Conservation (phyloP, 2,888 invertebrate genomes). For the Drosophila picticornis region DNA sequence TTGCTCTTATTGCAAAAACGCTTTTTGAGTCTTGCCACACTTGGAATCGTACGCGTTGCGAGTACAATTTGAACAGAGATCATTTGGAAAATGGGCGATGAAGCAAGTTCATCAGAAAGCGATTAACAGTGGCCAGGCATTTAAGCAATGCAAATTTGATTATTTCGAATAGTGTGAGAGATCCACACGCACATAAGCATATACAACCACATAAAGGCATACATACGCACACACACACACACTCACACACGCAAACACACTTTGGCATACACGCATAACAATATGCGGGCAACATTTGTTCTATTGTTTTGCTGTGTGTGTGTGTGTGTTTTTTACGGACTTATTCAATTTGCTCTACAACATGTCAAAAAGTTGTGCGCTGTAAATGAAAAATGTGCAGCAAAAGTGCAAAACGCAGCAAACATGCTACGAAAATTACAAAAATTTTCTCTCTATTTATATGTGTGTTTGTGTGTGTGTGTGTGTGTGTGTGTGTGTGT, state of each 20-base stretch:
- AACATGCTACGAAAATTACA: conserved; percentile 78
- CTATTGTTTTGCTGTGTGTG: conserved; percentile 36
- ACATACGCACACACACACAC: neutral
- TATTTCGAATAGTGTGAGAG: conserved; percentile 51
- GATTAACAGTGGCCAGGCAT: conserved; percentile 39
- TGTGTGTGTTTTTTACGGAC: conserved; percentile 46
- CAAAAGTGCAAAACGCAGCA: conserved; percentile 80
- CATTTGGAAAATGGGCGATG: conserved; percentile 28
- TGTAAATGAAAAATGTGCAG: conserved; percentile 75
- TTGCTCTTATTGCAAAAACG: conserved; percentile 2
- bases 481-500: conserved; percentile 12
- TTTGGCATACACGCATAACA: conserved; percentile 9
- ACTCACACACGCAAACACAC: neutral
- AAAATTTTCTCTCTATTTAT: conserved; percentile 28
- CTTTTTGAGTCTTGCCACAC: neutral
- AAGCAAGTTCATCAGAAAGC: conserved; percentile 50
- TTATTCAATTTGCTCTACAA: conserved; percentile 78
- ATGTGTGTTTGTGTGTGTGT: conserved; percentile 10
- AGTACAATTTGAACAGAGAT: conserved; percentile 15
- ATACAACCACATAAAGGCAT: neutral
- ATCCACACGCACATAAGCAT: conserved; percentile 24
- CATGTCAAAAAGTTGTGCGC: conserved; percentile 77
- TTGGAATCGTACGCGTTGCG: neutral
- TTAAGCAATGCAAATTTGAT: conserved; percentile 67
- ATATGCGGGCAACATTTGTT: conserved; percentile 46